These are phyloP conservation scores for Gallinago stenura DNA, from an alignment of 2,797 vertebrate species.

Conservation along the genomic window DNA sequence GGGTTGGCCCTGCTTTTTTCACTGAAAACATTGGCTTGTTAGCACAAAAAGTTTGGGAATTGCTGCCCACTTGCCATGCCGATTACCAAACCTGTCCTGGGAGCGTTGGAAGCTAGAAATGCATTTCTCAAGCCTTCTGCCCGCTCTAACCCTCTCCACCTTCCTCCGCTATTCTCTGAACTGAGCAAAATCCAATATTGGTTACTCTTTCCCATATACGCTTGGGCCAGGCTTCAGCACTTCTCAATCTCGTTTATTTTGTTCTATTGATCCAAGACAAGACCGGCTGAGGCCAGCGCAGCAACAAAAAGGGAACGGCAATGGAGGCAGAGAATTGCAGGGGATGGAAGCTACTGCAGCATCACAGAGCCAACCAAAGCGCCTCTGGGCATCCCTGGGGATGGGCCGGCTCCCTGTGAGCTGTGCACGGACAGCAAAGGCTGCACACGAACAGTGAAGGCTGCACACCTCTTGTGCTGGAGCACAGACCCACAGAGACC, in stretches of 20 bases:
- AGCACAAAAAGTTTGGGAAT: background rate
- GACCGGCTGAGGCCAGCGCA: background rate
- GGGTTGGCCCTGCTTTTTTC: background rate
- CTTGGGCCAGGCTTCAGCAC: constrained; percentile 2
- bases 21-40: background rate
- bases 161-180: background rate
- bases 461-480: accelerated
- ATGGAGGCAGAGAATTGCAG: background rate
- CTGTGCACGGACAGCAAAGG: background rate
- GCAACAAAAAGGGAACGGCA: background rate
- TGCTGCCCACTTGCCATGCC: background rate
- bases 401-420: background rate
- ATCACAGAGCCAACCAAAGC: background rate
- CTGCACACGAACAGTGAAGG: accelerated
- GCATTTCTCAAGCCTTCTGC: background rate
- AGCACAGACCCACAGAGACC: accelerated
- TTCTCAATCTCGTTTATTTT: background rate
- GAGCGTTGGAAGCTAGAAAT: background rate
- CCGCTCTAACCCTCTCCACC: background rate
- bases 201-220: background rate
- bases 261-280: constrained; percentile 40
- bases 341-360: background rate
- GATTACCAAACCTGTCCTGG: background rate
- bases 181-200: background rate
- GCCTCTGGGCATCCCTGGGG: background rate